Percentiles rank a stretch among this genome's conserved stretches.
phyloP scores from a whole-genome alignment of 1,140 invertebrate species.

The Cotesia chilonis region DNA sequence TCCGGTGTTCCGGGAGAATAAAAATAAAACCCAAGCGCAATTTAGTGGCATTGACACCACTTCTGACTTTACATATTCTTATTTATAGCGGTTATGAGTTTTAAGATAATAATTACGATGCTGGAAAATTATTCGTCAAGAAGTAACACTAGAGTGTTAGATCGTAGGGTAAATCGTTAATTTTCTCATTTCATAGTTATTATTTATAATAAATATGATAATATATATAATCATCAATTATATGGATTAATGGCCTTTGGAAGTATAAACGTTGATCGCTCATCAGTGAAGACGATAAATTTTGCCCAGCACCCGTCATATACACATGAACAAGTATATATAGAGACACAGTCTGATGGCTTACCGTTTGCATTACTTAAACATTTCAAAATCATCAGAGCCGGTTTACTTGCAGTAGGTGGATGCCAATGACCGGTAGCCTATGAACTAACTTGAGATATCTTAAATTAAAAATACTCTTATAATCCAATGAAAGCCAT shows the following conservation, averaged over 20 bases:
- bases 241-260: conserved; percentile 30
- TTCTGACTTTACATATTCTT: conserved; percentile 43
- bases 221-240: conserved; percentile 32
- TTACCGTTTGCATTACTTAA: conserved; percentile 6
- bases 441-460: background rate
- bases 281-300: conserved; percentile 12
- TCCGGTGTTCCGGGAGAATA: conserved; percentile 34
- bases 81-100: conserved; percentile 40
- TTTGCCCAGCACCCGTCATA: conserved; percentile 1
- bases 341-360: conserved; percentile 26
- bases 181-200: conserved; percentile 23
- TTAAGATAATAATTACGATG: background rate
- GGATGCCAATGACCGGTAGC: conserved; percentile 14
- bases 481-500: conserved; percentile 8
- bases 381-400: conserved; percentile 24
- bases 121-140: conserved; percentile 20
- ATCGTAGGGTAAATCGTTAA: conserved; percentile 9
- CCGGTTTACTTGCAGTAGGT: conserved; percentile 25
- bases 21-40: conserved; percentile 47
- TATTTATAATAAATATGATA: conserved; percentile 29
- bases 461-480: background rate
- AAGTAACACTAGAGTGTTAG: too few relatives aligned
- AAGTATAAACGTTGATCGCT: background rate
- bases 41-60: conserved; percentile 54
- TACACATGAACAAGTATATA: background rate